Base-by-base conservation (phyloP, 1,140 invertebrate genomes). In the Anoplophora glabripennis region DNA sequence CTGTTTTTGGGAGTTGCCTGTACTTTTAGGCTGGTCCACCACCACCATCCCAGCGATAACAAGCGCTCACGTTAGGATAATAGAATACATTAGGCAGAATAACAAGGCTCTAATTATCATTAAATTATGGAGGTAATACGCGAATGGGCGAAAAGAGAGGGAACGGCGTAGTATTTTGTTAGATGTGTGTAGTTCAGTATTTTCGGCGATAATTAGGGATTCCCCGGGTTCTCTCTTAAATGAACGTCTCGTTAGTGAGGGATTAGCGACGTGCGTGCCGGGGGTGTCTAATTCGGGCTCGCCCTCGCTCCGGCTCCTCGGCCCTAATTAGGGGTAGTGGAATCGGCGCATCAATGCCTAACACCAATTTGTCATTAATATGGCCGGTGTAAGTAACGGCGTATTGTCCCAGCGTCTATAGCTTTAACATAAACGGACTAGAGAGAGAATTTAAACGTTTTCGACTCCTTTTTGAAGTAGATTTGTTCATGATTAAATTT, bases 231-330 rank as follows among this genome's bases (percentile, higher is more conserved):
- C 61, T 56, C 53, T 59, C 51, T 44, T 61, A 66, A 66, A 66
- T 66, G 61, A 66, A 66, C 64, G 61, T 66, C 64, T 66, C 64
- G 64, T 66, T 66, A 66, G 64, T 66, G 58, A 61, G 59, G 61
- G 64, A 66, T 66, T 66, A 66, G 64, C 57, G 57, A 57, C 61
- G 64, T 66, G 59, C 64, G 64, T 66, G 64, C 56, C 57, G 35
- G 49, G 64, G 53, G 57, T 63, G 53, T 63, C 61, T 66, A 60
- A 66, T 66, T 66, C 49, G n/a, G 21, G 7, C 48, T 15, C 10
- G 11, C 48, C 48, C 15, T 35, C 48, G 9, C 48, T 15, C 17
- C 48, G 18, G 49, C 53, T 47, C 28, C 34, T 21, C 46, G 34
- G 52, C 33, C 38, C 49, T 52, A 61, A 61, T 61, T 61, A 61